Base-by-base conservation (phyloP, 2,113 vertebrate genomes). In the Lasiurus cinereus region DNA sequence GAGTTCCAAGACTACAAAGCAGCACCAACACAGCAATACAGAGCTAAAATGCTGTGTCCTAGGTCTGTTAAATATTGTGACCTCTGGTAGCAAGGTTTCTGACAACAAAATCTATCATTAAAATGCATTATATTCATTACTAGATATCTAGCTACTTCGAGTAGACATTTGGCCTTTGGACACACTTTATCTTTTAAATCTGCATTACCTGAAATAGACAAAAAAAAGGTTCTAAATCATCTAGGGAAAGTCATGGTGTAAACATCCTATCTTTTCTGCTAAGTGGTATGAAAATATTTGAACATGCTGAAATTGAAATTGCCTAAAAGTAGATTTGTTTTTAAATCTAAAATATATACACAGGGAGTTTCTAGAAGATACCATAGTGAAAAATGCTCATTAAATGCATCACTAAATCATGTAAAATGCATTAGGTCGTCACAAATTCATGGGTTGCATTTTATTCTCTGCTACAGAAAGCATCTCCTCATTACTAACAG, bases 301-400 rank as follows among this genome's bases (percentile, higher is more conserved):
- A 94, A 73, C 13, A 22, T 10, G 6, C 2, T 19, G n/a, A 95
- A 90, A 74, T 59, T 90, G n/a, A 94, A 92, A 77, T 88, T 4
- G 16, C 69, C 21, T 33, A 29, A 94, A 86, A 72, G 21, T 56
- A 94, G 39, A 62, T 93, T 84, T 78, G 14, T 82, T 93, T 87
- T 91, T 67, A 76, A 73, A 67, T 29, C 43, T 76, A 62, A 83
- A 89, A 78, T 87, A 83, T 4, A 86, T 80, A 56, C 8, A 43
- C 7, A 76, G 21, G 8, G 67, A 76, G 15, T 86, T 90, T 90
- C 43, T 92, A 29, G 39, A 94, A 94, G 31, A 74, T 24, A 43
- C 64, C 64, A 36, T 50, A 43, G 43, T 87, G 33, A 84, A 97
- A 97, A 90, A 80, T 90, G 15, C 22, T 85, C 87, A 93, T 93